These are phyloP conservation scores for Uromys caudimaculatus DNA, from an alignment of 2,797 vertebrate species.

Conservation along the genomic window DNA sequence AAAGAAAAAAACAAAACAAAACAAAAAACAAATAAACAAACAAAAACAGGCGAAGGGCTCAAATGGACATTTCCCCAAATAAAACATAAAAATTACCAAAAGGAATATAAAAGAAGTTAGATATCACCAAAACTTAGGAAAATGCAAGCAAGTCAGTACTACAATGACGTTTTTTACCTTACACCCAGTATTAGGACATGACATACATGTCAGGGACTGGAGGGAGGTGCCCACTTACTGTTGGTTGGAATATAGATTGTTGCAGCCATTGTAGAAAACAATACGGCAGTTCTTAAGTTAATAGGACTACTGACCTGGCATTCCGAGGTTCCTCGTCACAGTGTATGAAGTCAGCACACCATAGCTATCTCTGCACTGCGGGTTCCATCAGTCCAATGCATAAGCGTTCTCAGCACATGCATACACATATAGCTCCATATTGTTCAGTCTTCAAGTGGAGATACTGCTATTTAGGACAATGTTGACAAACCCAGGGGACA, in stretches of 20 bases:
- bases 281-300: background rate
- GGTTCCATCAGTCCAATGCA: no score
- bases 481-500: background rate
- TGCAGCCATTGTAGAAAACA: background rate
- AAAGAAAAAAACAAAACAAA: background rate
- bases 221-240: background rate
- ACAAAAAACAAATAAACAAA: no score
- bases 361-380: background rate
- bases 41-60: background rate
- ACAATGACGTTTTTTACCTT: background rate
- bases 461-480: background rate
- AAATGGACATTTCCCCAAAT: background rate
- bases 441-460: background rate
- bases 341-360: background rate
- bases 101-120: background rate
- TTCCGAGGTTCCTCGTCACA: background rate
- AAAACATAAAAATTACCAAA: background rate
- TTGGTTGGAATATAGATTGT: background rate
- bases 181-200: background rate
- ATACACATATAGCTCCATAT: background rate
- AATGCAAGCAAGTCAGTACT: background rate
- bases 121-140: background rate
- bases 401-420: background rate
- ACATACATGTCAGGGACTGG: background rate
- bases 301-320: background rate